These are phyloP conservation scores for Chromis chromis DNA, from an alignment of 2,797 vertebrate species.

Conservation along the genomic window DNA sequence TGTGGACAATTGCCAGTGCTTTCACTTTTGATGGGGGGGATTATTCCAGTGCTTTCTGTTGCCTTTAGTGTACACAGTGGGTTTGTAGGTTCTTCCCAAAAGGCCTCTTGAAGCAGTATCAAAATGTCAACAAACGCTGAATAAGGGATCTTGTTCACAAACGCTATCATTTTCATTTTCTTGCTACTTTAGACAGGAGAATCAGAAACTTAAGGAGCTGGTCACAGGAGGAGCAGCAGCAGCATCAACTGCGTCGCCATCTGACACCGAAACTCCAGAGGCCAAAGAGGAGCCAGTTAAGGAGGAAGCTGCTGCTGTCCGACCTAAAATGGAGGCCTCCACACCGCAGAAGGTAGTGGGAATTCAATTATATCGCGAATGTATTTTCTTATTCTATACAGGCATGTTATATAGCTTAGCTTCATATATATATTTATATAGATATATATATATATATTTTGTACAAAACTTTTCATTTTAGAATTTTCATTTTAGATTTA, in stretches of 20 bases:
- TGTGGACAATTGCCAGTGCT: conserved; percentile 32
- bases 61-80: background rate
- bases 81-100: conserved; percentile 81
- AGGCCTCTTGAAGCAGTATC: conserved; percentile 17
- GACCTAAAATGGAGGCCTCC: conserved; percentile 82
- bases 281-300: conserved; percentile 82
- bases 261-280: conserved; percentile 67
- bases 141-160: conserved; percentile 7
- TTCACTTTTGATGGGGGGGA: conserved; percentile 62
- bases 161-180: conserved; percentile 57
- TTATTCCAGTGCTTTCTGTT: conserved; percentile 50
- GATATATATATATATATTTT: no score
- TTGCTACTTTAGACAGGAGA: conserved; percentile 88
- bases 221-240: conserved; percentile 80
- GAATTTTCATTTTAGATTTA: background rate
- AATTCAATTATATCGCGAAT: background rate
- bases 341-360: conserved; percentile 85
- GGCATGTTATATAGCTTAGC: background rate
- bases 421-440: background rate
- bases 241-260: conserved; percentile 56
- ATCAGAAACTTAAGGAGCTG: conserved; percentile 93
- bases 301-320: conserved; percentile 80
- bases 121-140: conserved; percentile 17
- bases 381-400: background rate
- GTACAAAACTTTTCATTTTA: no score